Base-by-base conservation (phyloP, 2,797 vertebrate species). In the Prunella strophiata region DNA sequence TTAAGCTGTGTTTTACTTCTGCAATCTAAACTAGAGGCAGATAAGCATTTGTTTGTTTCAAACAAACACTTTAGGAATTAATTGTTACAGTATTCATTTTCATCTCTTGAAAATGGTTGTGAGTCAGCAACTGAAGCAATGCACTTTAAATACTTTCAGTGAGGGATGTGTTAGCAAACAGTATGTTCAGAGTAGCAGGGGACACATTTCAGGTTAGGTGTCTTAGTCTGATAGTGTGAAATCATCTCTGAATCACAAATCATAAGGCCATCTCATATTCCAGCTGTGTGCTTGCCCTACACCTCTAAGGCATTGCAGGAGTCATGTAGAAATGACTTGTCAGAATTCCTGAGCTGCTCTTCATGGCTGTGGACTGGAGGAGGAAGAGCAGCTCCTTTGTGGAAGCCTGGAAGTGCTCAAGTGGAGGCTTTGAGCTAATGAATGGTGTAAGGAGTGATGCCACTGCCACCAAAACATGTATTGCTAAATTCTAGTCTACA, bases 381-480 rank as follows among this genome's bases (percentile, higher is more conserved):
- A 72, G 34, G 42, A 58, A 16, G 47, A 59, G 52, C 17, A 13
- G 26, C 17, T 88, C 45, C 36, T 47, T 42, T 70, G 43, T 67
- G 26, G 38, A 38, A 66, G 55, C 19, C 61, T 55, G 42, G 29
- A 32, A 29, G 21, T 32, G 75, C 47, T 58, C 27, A 16, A 8
- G 43, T 30, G 58, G 30, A 59, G 71, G 30, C 71, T 47, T 78
- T 30, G 38, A 12, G 27, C 54, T 82, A 2, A 13, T 42, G 74
- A 8, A 5, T 2, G 4, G 8, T 36, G 21, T 42, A 19, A 70
- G 52, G 45, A 59, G 29, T 25, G 27, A 23, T 38, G 68, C 22
- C 19, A 12, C n/a, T 2, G 27, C 13, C 47, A 3, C 7, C 30
- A 16, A 4, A 3, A 11, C 6, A 1, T 29, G 4, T 12, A 4